Evolutionary conservation across 2,113 vertebrate genomes (phyloP).

Genomic region (Myxocyprinus asiaticus): DNA sequence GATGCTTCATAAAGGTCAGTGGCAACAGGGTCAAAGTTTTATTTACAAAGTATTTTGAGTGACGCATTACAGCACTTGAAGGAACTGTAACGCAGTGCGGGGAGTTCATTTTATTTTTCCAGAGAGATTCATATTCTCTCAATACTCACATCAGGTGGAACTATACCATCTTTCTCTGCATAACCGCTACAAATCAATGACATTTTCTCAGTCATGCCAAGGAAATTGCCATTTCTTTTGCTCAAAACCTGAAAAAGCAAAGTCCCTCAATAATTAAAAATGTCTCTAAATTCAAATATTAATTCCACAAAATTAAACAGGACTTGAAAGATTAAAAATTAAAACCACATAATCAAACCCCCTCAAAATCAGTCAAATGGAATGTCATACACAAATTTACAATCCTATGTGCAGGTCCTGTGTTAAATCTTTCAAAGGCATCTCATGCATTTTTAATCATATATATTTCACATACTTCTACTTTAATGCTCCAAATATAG

Average conservation of each 20-base stretch:
- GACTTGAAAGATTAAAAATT: constrained; percentile 2
- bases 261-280: background rate
- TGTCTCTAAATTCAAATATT: background rate
- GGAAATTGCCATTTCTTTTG: background rate
- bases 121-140: no score
- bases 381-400: no score
- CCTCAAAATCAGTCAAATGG: background rate
- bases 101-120: no score
- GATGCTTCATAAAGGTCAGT: no score
- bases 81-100: no score
- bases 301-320: background rate
- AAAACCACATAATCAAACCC: background rate
- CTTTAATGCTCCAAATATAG: constrained; percentile 13
- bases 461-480: background rate
- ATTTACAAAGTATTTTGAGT: no score
- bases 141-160: no score
- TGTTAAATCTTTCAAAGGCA: constrained; percentile 18
- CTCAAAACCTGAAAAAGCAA: background rate
- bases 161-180: no score
- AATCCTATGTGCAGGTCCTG: background rate
- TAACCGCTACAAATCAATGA: background rate
- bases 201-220: background rate
- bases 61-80: no score
- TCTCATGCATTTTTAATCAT: constrained; percentile 32
- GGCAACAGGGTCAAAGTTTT: no score